Base-by-base conservation (phyloP, 2,113 vertebrate species). In the Megaceryle maxima region DNA sequence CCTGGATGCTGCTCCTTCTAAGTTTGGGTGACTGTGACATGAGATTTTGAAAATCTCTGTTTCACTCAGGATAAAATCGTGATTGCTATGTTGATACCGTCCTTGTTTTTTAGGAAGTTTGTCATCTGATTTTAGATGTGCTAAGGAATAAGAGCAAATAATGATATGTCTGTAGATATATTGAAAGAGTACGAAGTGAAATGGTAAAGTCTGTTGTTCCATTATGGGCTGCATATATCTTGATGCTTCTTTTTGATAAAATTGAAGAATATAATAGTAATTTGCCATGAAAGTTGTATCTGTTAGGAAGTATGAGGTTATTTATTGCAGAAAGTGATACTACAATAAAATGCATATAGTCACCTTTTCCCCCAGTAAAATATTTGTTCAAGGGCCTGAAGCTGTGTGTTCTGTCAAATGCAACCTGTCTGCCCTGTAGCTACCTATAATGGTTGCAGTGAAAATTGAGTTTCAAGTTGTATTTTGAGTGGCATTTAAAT, bases 401-500 rank as follows among this genome's bases (percentile, higher is more conserved):
- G 44, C 29, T 68, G 35, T 72, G 57, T 18, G 28, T 82, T 95
- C 46, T 72, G 35, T 78, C 75, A 77, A 55, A 67, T 51, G 82
- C 70, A 82, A 14, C 46, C 68, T 85, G 50, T 25, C 59, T 92
- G 70, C 50, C 37, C 74, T 86, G 11, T 75, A 87, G 57, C 73
- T 94, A 35, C 51, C 39, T 64, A 8, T 39, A 50, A 67, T 48
- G 48, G 44, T 73, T 80, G 44, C 75, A 63, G 22, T 37, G 28
- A 81, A 69, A 69, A 87, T 5, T 87, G 83, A 82, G 68, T 97
- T 94, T 95, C 77, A 81, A 60, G 55, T 53, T 92, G 29, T 75
- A 50, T 69, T 96, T 88, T 64, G 82, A 82, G 57, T 69, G 22
- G 43, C 73, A 59, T 93, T 90, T 93, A 88, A 90, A 87, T 56